Percentiles rank a stretch among this genome's conserved stretches.
Conservation (phyloP, 2,797 vertebrate species). For the Rallus crepitans region DNA sequence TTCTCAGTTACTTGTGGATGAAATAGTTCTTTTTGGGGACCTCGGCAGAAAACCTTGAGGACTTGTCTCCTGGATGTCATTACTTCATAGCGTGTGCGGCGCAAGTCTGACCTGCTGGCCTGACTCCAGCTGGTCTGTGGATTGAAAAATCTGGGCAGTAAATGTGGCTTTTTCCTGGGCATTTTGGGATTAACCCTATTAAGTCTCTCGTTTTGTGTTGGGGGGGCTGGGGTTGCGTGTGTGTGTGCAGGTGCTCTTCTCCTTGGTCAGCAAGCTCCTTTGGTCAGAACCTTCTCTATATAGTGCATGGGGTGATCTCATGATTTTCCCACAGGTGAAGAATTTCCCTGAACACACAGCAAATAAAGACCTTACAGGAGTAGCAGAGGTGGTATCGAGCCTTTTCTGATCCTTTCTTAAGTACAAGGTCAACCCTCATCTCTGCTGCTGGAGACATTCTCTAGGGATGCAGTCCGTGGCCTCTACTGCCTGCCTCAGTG, state of each 20-base stretch:
- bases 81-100: accelerated
- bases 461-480: not conserved
- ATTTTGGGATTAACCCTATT: not conserved
- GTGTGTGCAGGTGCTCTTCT: not conserved
- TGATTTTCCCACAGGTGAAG: not conserved
- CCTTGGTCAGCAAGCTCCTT: not conserved
- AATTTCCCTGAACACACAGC: not conserved
- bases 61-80: not conserved
- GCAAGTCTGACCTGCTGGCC: not conserved
- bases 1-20: not conserved
- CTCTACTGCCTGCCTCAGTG: not conserved
- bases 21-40: accelerated
- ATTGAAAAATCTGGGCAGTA: not conserved
- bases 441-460: not conserved
- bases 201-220: not conserved
- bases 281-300: not conserved
- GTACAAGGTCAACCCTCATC: not conserved
- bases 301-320: not conserved
- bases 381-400: not conserved
- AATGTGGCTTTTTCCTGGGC: not conserved
- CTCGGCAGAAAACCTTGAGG: not conserved
- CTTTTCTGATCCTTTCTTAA: not conserved
- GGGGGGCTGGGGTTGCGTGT: too few relatives aligned
- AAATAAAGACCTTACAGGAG: not conserved
- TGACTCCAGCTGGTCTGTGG: not conserved